phyloP scores from a whole-genome alignment of 1,140 invertebrate genomes.

The Drosophila pallidifrons region DNA sequence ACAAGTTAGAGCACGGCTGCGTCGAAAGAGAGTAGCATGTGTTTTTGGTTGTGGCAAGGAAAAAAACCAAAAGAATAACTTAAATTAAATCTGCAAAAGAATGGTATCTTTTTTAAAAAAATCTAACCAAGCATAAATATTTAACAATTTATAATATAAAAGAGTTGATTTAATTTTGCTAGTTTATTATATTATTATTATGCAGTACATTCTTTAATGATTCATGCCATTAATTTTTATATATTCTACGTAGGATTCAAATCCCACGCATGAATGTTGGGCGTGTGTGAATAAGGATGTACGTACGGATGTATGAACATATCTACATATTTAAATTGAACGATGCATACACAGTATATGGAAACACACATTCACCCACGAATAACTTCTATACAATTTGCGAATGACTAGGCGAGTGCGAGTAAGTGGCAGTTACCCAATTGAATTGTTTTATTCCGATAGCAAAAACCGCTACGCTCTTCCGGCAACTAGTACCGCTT shows the following conservation, averaged over 20 bases:
- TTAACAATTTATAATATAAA: too few species aligned
- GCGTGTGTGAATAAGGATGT: too few species aligned
- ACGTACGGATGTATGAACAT: too few species aligned
- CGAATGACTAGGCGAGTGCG: constrained; percentile 30
- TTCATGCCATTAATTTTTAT: too few species aligned
- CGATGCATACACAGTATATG: too few species aligned
- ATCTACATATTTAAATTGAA: neutral
- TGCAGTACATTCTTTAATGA: too few species aligned
- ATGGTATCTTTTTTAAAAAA: neutral
- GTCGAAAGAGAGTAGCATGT: constrained; percentile 15
- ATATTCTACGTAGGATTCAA: too few species aligned
- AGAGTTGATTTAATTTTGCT: too few species aligned
- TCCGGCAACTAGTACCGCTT: constrained; percentile 72
- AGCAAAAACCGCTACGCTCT: constrained; percentile 64
- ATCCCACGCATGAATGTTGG: too few species aligned
- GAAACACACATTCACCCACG: too few species aligned
- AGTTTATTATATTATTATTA: too few species aligned
- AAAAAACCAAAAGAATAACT: neutral
- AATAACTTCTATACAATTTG: constrained; percentile 44
- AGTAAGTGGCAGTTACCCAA: constrained; percentile 53
- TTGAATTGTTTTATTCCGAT: constrained; percentile 75
- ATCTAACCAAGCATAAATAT: too few species aligned
- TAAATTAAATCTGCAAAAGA: neutral
- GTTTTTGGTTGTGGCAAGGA: neutral
- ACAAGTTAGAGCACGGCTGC: neutral